phyloP scores from a whole-genome alignment of 2,888 invertebrate species.

The Agonopterix subpropinquella region DNA sequence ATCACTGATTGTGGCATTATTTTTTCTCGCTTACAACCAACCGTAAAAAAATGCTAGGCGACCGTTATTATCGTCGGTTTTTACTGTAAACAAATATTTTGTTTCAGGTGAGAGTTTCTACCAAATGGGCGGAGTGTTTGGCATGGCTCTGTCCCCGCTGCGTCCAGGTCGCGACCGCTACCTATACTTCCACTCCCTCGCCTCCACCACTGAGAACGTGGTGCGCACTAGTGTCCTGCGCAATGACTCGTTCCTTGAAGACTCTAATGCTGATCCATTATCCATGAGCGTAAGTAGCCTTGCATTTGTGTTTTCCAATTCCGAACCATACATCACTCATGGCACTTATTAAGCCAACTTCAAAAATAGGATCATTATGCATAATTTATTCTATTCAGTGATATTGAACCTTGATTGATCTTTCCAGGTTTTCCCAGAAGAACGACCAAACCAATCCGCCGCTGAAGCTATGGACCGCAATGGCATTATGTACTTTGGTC shows the following conservation, averaged over 20 bases:
- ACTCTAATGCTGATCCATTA: conserved; percentile 65
- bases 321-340: too few relatives aligned
- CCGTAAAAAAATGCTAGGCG: too few relatives aligned
- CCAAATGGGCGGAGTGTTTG: conserved; percentile 83
- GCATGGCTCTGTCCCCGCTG: conserved; percentile 78
- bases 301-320: too few relatives aligned
- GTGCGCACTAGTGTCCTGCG: conserved; percentile 77
- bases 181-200: conserved; percentile 82
- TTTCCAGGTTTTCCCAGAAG: conserved; percentile 63
- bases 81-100: background rate
- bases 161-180: conserved; percentile 50
- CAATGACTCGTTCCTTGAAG: conserved; percentile 68
- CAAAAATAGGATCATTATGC: too few relatives aligned
- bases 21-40: too few relatives aligned
- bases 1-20: too few relatives aligned
- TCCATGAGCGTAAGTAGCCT: conserved; percentile 65
- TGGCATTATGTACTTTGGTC: conserved; percentile 83
- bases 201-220: conserved; percentile 79
- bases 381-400: too few relatives aligned
- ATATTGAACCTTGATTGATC: background rate
- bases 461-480: conserved; percentile 82
- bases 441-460: conserved; percentile 80
- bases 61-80: too few relatives aligned
- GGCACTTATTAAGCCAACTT: too few relatives aligned
- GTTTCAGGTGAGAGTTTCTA: conserved; percentile 78